Evolutionary conservation across 2,888 invertebrate genomes (phyloP).

Genomic region (Aproaerema taeniolella): DNA sequence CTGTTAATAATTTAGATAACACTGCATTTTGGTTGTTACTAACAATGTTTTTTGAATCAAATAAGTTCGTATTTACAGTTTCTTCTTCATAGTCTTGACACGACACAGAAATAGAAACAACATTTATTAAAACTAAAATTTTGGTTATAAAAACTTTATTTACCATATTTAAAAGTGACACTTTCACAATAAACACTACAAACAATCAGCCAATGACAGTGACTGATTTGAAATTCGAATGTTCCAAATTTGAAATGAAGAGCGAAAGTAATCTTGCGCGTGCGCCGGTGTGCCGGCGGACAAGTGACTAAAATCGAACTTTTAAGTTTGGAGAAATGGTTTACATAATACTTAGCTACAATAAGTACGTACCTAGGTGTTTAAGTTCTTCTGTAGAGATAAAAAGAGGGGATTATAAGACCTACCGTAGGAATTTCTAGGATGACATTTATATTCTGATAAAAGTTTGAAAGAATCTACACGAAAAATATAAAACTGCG

Average conservation of each 20-base stretch:
- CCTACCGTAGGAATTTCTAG: no score
- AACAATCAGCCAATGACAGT: conserved; percentile 20
- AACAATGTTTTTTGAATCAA: conserved; percentile 40
- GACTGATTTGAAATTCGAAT: conserved; percentile 26
- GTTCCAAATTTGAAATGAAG: conserved; percentile 23
- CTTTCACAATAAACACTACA: conserved; percentile 14
- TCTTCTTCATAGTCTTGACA: conserved; percentile 34
- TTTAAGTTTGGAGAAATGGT: conserved; percentile 51
- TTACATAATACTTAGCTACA: conserved; percentile 46
- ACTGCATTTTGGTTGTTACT: conserved; percentile 29
- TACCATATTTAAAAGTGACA: conserved; percentile 23
- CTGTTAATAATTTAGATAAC: conserved; percentile 37
- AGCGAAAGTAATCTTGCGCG: conserved; percentile 45
- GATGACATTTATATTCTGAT: no score
- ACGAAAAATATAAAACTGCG: no score
- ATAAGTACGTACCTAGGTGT: no score
- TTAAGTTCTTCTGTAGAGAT: no score
- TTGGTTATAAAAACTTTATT: conserved; percentile 35
- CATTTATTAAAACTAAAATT: no score
- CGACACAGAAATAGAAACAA: no score
- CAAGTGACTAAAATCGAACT: conserved; percentile 53
- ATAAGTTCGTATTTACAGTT: conserved; percentile 37
- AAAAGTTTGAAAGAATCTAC: no score
- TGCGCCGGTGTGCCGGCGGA: conserved; percentile 38
- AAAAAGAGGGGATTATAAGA: no score